Evolutionary conservation across 2,113 vertebrate species (phyloP).

Genomic region (Pachypanchax playfairii): DNA sequence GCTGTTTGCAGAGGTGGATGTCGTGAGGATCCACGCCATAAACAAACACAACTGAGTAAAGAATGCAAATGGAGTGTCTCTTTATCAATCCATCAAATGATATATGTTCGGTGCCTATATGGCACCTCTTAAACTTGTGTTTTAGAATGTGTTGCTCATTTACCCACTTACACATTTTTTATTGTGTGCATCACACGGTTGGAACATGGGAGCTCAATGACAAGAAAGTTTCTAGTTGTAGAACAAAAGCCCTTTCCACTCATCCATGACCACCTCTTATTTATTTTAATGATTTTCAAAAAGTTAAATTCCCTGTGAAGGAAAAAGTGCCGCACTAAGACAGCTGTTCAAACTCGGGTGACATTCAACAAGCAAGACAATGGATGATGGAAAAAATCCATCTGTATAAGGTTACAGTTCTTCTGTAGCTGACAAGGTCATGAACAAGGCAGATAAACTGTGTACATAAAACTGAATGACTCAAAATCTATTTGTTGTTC

Average conservation of each 20-base stretch:
- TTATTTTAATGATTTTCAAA: conserved; percentile 7
- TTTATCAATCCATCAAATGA: not conserved
- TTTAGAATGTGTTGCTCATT: not conserved
- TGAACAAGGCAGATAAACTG: conserved; percentile 49
- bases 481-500: too few species aligned
- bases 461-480: conserved; percentile 7
- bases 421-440: conserved; percentile 57
- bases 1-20: conserved; percentile 36
- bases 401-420: conserved; percentile 61
- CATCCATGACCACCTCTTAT: not conserved
- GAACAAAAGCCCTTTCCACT: not conserved
- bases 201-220: not conserved
- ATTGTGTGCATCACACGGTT: not conserved
- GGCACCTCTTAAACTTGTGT: not conserved
- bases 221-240: not conserved
- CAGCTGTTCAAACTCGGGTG: not conserved
- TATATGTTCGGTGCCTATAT: not conserved
- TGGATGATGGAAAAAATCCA: conserved; percentile 35
- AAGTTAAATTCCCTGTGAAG: not conserved
- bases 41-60: conserved; percentile 9
- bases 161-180: not conserved
- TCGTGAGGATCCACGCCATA: conserved; percentile 32
- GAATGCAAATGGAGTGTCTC: not conserved
- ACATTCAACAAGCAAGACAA: conserved; percentile 27
- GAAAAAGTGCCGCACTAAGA: not conserved